Conservation (phyloP, 2,113 vertebrate species). For the Gopherus flavomarginatus region DNA sequence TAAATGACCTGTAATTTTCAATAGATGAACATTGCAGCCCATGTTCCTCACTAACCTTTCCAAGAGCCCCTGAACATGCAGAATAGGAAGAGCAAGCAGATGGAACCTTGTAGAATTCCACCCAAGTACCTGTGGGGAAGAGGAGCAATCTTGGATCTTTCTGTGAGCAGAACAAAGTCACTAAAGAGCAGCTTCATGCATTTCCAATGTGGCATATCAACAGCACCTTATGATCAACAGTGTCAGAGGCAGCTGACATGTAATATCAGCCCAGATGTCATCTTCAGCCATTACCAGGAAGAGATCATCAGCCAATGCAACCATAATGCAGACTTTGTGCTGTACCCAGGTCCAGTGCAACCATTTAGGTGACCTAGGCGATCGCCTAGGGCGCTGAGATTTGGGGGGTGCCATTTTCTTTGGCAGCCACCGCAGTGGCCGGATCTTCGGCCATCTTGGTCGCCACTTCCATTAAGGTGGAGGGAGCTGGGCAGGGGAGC, state of each 20-base stretch:
- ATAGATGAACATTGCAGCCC: accelerated
- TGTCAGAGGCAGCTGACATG: background rate
- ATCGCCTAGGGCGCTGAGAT: too few relatives aligned
- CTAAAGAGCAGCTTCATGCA: background rate
- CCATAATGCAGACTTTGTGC: background rate
- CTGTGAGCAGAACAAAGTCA: background rate
- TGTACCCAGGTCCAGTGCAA: background rate
- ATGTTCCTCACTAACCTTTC: background rate
- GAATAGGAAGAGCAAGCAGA: background rate
- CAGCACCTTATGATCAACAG: background rate
- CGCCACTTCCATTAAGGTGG: too few relatives aligned
- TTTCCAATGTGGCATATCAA: background rate
- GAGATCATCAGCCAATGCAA: background rate
- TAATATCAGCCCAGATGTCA: background rate
- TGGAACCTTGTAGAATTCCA: background rate
- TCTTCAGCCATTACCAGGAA: background rate
- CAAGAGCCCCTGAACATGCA: background rate
- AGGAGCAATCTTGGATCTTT: background rate
- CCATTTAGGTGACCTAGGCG: too few relatives aligned
- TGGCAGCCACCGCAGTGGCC: too few relatives aligned
- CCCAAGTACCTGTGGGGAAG: background rate
- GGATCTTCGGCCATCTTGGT: too few relatives aligned
- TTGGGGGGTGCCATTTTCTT: too few relatives aligned
- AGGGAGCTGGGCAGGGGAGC: too few relatives aligned
- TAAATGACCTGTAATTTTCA: background rate